phyloP scores from a whole-genome alignment of 1,140 invertebrate species.

The Araneus ventricosus region DNA sequence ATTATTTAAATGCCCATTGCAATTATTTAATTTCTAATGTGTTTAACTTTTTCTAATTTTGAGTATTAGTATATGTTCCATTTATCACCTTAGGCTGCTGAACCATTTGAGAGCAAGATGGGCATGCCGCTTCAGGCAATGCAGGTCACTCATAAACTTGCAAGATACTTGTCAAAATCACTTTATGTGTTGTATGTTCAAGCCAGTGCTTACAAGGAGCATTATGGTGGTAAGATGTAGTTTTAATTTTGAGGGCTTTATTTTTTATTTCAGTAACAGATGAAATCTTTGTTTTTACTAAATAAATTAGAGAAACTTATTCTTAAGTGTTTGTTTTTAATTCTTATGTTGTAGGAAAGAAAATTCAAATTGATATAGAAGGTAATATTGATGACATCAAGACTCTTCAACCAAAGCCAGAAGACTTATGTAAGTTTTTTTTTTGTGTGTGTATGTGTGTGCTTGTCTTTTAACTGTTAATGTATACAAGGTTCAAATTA shows the following conservation, averaged over 20 bases:
- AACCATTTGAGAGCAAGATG: constrained; percentile 93
- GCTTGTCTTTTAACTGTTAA: constrained; percentile 44
- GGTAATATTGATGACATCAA: constrained; percentile 91
- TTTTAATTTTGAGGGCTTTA: background rate
- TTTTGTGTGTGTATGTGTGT: constrained; percentile 7
- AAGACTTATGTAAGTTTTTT: constrained; percentile 77
- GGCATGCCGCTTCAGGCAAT: constrained; percentile 89
- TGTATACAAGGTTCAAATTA: no score
- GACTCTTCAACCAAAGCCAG: constrained; percentile 74
- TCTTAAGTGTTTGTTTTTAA: background rate
- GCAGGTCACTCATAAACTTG: constrained; percentile 87
- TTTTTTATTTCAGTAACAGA: no score
- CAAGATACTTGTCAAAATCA: constrained; percentile 88
- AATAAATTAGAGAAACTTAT: no score
- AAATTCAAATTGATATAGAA: constrained; percentile 81
- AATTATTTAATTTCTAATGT: no score
- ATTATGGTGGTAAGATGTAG: constrained; percentile 35
- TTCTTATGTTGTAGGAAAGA: constrained; percentile 27
- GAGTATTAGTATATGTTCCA: background rate
- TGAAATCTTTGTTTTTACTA: no score
- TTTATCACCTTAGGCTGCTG: constrained; percentile 84
- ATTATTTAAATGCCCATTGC: no score
- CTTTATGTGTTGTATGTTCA: constrained; percentile 94
- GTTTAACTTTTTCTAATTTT: no score
- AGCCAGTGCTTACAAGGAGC: constrained; percentile 88